phyloP scores from a whole-genome alignment of 1,140 invertebrate species.

The Trachymyrmex septentrionalis region DNA sequence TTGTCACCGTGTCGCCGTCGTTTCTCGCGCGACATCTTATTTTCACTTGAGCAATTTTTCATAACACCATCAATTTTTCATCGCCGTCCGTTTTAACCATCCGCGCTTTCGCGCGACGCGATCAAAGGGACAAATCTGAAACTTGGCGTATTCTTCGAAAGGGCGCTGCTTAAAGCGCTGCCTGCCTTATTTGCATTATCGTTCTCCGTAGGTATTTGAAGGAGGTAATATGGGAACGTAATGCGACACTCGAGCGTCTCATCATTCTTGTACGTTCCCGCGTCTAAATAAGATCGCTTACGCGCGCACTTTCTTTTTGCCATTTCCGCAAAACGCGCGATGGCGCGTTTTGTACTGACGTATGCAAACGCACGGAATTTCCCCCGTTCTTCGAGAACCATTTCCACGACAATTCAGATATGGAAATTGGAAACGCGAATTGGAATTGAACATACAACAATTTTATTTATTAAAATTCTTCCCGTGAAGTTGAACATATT shows the following conservation, averaged over 20 bases:
- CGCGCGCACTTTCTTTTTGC: slow-evolving; percentile 5
- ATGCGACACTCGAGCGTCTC: slow-evolving; percentile 19
- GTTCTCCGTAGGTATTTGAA: background rate
- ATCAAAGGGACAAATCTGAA: slow-evolving; percentile 37
- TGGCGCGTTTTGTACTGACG: background rate
- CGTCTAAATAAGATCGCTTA: slow-evolving; percentile 36
- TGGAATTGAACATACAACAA: background rate
- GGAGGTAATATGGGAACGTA: background rate
- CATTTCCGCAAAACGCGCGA: slow-evolving; percentile 3
- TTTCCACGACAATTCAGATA: slow-evolving; percentile 9
- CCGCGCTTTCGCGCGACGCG: background rate
- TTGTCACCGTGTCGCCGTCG: background rate
- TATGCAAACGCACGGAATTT: slow-evolving; percentile 41
- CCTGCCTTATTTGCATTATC: slow-evolving; percentile 19
- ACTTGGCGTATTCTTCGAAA: background rate
- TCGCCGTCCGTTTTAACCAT: background rate
- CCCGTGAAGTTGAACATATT: background rate
- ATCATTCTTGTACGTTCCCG: background rate
- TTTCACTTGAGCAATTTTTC: slow-evolving; percentile 17
- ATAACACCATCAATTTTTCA: slow-evolving; percentile 36
- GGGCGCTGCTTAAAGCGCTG: background rate
- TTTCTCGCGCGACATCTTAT: slow-evolving; percentile 15
- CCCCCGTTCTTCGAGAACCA: background rate
- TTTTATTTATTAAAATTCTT: slow-evolving; percentile 38
- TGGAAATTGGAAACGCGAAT: slow-evolving; percentile 3